Conservation (phyloP, 2,797 vertebrate genomes). For the Triplophysa yarkandensis region DNA sequence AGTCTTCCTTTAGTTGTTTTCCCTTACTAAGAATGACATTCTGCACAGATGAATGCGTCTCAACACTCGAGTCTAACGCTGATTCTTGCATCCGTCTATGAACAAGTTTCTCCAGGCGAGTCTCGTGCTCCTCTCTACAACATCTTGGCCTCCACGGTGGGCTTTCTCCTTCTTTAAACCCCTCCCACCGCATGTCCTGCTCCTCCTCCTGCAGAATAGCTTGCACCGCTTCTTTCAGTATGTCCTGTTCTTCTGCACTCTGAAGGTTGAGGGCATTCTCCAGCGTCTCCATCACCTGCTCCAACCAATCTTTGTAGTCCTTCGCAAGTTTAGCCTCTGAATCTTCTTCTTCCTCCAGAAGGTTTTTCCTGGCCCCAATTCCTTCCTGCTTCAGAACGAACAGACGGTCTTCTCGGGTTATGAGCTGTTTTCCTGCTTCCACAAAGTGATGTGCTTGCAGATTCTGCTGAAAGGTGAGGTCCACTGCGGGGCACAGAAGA, state of each 20-base stretch:
- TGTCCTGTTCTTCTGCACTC: constrained; percentile 41
- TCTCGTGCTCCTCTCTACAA: constrained; percentile 78
- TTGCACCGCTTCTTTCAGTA: constrained; percentile 77
- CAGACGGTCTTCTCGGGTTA: constrained; percentile 74
- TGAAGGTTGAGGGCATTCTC: constrained; percentile 66
- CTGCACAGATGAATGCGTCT: constrained; percentile 68
- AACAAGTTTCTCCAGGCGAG: constrained; percentile 65
- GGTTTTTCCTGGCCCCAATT: constrained; percentile 29
- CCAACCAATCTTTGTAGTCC: constrained; percentile 66
- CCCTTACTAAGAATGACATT: constrained; percentile 73
- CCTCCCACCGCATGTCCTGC: constrained; percentile 73
- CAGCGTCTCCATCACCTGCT: constrained; percentile 65
- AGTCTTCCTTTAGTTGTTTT: constrained; percentile 79
- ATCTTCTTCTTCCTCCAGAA: constrained; percentile 61
- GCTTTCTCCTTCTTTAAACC: background rate
- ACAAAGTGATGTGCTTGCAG: constrained; percentile 62
- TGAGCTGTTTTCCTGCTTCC: constrained; percentile 73
- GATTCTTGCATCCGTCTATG: constrained; percentile 70
- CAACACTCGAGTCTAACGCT: accelerated
- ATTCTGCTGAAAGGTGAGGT: constrained; percentile 59
- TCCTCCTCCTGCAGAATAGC: constrained; percentile 78
- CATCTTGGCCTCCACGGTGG: constrained; percentile 68
- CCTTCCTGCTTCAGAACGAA: constrained; percentile 47
- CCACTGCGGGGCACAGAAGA: constrained; percentile 49
- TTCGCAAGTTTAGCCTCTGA: constrained; percentile 56